These are phyloP conservation scores for Acanthosepion lycidas DNA, from an alignment of 2,888 invertebrate genomes.

Conservation along the genomic window DNA sequence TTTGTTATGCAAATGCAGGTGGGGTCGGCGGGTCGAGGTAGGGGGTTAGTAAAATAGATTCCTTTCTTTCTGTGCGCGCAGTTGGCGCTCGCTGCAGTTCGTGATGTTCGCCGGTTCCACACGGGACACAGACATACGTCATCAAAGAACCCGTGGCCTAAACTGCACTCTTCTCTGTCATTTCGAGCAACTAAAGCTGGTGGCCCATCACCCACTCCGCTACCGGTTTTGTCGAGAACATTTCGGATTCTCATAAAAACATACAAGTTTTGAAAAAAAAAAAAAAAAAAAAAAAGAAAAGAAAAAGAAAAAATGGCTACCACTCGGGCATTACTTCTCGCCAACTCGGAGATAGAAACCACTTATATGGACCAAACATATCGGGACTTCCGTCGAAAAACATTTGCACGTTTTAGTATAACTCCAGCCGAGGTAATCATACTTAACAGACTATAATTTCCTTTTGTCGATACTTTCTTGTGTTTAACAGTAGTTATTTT, in stretches of 20 bases:
- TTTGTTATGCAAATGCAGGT: background rate
- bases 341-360: background rate
- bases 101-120: background rate
- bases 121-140: background rate
- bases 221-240: background rate
- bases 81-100: background rate
- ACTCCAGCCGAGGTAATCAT: background rate
- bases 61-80: background rate
- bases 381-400: slow-evolving; percentile 13
- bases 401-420: slow-evolving; percentile 33
- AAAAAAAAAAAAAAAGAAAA: background rate
- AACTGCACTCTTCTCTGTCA: background rate
- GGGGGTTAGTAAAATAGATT: background rate
- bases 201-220: too few species aligned
- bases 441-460: background rate
- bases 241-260: background rate
- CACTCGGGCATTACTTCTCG: background rate
- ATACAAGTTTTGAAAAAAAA: background rate
- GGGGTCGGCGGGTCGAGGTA: background rate
- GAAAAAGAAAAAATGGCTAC: background rate
- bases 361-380: slow-evolving; percentile 25
- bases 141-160: background rate
- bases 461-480: background rate
- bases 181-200: too few species aligned
- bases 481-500: too few species aligned